A percentile compares a stretch with the other conserved stretches of the same genome.
Conservation (phyloP, 1,140 invertebrate species). For the Frieseomelitta varia region DNA sequence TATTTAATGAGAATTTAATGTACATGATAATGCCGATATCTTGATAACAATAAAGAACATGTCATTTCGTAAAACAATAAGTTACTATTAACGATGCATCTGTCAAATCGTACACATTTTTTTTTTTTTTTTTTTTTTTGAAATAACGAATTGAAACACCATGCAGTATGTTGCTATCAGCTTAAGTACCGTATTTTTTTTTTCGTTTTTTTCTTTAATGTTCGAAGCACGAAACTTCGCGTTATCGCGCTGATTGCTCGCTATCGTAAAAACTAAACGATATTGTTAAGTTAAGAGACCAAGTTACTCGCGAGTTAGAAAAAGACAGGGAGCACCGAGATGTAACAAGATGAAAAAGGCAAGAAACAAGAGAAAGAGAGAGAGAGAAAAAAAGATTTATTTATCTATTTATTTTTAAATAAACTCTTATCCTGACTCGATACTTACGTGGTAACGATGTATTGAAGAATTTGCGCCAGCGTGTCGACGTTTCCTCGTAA, state of each 20-base stretch:
- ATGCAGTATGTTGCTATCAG: not conserved
- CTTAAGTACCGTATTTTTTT: not conserved
- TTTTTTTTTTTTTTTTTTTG: too few species aligned
- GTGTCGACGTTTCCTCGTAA: conserved; percentile 71
- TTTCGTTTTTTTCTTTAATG: not conserved
- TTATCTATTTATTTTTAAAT: too few species aligned
- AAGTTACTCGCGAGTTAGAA: not conserved
- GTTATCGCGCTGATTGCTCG: too few species aligned
- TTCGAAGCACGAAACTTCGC: not conserved
- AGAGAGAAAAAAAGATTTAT: too few species aligned
- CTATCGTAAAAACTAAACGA: not conserved
- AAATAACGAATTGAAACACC: not conserved
- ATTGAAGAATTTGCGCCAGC: conserved; percentile 79
- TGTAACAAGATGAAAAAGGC: not conserved
- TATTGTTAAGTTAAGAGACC: not conserved
- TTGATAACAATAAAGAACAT: not conserved
- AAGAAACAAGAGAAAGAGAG: conserved; percentile 6
- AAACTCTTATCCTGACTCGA: not conserved
- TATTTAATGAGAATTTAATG: not conserved
- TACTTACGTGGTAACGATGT: conserved; percentile 77
- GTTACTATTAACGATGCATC: not conserved
- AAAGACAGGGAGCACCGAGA: not conserved
- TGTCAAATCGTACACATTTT: not conserved
- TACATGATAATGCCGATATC: not conserved
- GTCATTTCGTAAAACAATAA: not conserved